Evolutionary conservation across 2,113 vertebrate genomes (phyloP).

Genomic region (Parus major): DNA sequence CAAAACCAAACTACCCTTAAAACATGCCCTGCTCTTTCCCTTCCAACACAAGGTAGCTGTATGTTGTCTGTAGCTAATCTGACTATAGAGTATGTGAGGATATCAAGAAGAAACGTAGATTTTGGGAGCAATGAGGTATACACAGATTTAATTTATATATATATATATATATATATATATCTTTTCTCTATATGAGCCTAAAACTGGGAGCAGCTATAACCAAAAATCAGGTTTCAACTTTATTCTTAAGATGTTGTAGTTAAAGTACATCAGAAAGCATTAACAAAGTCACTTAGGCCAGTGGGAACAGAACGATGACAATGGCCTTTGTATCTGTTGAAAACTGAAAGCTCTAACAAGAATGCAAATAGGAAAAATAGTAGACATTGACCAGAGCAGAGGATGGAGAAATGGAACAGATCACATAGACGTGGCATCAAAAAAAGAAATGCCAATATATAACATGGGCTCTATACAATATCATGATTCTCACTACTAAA

Average conservation of each 20-base stretch:
- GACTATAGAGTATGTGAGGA: not conserved
- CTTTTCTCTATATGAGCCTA: not conserved
- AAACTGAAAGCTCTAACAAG: not conserved
- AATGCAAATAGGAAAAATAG: not conserved
- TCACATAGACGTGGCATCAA: not conserved
- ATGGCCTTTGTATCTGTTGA: not conserved
- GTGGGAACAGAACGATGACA: not conserved
- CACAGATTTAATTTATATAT: not conserved
- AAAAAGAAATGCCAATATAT: not conserved
- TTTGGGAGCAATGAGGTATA: not conserved
- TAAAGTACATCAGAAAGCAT: not conserved
- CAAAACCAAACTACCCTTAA: not conserved
- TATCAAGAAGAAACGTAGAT: not conserved
- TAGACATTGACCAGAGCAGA: not conserved
- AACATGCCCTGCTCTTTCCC: not conserved
- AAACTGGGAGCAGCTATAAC: not conserved
- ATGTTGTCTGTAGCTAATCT: not conserved
- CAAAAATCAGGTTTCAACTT: not conserved
- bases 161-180: not conserved
- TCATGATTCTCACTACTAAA: not conserved
- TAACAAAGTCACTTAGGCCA: not conserved
- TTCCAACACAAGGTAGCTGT: not conserved
- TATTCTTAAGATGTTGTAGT: not conserved
- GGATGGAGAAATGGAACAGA: not conserved
- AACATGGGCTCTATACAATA: not conserved